Evolutionary conservation across 1,140 invertebrate species (phyloP), one percentile per base, ranked within the genome.

Genomic region (Drosophila busckii): DNA sequence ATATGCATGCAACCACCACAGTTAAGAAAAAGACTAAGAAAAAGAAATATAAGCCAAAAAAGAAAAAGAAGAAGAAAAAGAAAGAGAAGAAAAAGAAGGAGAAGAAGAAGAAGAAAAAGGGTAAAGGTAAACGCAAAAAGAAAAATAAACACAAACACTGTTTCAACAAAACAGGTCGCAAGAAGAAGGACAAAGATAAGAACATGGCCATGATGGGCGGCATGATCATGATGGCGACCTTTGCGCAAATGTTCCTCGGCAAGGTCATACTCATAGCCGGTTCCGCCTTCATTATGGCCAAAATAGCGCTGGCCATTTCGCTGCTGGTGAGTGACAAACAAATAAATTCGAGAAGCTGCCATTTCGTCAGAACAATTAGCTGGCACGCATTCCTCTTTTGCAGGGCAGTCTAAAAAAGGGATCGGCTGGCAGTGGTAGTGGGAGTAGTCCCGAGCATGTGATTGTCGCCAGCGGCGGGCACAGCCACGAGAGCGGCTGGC

Each of bases 191-290:
- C 66, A 88, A 88, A 69, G 82, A 87, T 61, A 86, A 83, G 50
- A 88, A 89, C 26, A 89, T 90, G 66, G 63, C 92, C 41, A 88
- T 92, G 87, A 89, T 92, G 88, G 90, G 89, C 49, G 91, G 89
- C 46, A 76, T 92, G 22, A 92, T 90, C n/a, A 89, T 93, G 84
- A 89, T 91, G 61, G 91, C 90, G 34, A 91, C 92, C 85, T 87
- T 93, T 86, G 89, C 90, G 1, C 91, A 93, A 86, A 78, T 93
- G 84, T 90, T 91, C 29, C 90, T 92, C 54, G 92, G 91, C 4
- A 93, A 92, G 86, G 90, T 93, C 23, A 91, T 91, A 4, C 89
- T 93, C 35, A 85, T 92, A 22, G 91, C 92, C 8, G 92, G 92
- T 12, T 90, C 91, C 1, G 92, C 92, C 5, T 86, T 93, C 20